Evolutionary conservation across 2,888 invertebrate species (phyloP).

Genomic region (Cancer borealis): DNA sequence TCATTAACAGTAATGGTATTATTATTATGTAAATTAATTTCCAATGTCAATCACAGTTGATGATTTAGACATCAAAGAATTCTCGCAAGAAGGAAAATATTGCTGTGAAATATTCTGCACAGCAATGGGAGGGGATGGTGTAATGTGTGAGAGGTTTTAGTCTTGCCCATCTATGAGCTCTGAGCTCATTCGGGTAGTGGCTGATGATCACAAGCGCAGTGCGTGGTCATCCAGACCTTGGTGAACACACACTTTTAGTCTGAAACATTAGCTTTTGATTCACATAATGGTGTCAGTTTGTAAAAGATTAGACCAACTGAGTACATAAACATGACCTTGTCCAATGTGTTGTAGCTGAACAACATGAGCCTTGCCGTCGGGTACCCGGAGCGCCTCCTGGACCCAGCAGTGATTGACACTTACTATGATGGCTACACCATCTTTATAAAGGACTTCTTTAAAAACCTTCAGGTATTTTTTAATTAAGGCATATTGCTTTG

Average conservation of each 20-base stretch:
- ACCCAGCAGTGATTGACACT: constrained; percentile 80
- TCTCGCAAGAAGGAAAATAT: not conserved
- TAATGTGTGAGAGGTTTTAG: too few relatives aligned
- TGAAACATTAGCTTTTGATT: too few relatives aligned
- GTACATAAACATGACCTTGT: not conserved
- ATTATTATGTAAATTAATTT: not conserved
- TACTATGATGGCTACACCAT: constrained; percentile 78
- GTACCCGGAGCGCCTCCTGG: constrained; percentile 80
- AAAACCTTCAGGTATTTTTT: constrained; percentile 72
- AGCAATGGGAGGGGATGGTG: too few relatives aligned
- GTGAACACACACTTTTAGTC: too few relatives aligned
- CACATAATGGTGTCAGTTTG: not conserved
- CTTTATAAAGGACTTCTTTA: constrained; percentile 77
- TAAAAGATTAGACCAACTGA: too few relatives aligned
- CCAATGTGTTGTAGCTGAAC: constrained; percentile 80
- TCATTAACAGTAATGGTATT: not conserved
- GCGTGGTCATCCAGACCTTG: too few relatives aligned
- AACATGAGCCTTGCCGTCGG: constrained; percentile 81
- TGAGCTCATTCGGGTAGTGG: too few relatives aligned
- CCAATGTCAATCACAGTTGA: not conserved
- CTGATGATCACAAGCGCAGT: too few relatives aligned
- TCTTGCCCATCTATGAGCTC: too few relatives aligned
- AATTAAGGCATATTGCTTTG: not conserved
- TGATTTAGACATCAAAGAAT: too few relatives aligned
- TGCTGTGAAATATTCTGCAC: too few relatives aligned